A percentile compares a stretch with the other conserved stretches of the same genome.
Evolutionary conservation across 2,888 invertebrate genomes (phyloP).

Genomic region (Drosophila nigricruria): DNA sequence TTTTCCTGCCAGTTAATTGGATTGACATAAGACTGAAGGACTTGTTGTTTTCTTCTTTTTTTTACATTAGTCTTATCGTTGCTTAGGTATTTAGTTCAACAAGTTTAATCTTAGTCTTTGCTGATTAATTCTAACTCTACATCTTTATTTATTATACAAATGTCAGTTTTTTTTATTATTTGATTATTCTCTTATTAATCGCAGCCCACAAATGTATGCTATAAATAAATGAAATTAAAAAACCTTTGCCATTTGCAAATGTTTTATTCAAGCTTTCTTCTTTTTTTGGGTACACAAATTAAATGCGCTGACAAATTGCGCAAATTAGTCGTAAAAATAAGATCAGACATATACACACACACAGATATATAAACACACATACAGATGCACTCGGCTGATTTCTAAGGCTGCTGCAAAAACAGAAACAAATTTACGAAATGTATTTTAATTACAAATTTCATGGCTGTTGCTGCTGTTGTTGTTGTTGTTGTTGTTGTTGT

Average conservation of each 20-base stretch:
- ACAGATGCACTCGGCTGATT: conserved; percentile 7
- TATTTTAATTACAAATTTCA: conserved; percentile 70
- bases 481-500: conserved; percentile 6
- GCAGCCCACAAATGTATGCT: conserved; percentile 19
- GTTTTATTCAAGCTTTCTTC: conserved; percentile 7
- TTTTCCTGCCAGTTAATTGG: conserved; percentile 28
- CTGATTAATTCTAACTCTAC: too few species aligned
- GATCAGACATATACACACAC: conserved; percentile 1
- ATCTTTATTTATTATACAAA: too few species aligned
- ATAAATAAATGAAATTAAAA: conserved; percentile 14
- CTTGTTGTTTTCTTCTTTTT: background rate
- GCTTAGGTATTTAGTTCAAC: background rate
- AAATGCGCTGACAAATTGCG: conserved; percentile 61
- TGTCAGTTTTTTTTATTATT: too few species aligned
- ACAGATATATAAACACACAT: conserved; percentile 4
- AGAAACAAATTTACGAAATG: conserved; percentile 69
- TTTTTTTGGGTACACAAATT: conserved; percentile 31
- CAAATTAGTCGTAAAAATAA: conserved; percentile 60
- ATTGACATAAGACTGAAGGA: conserved; percentile 23
- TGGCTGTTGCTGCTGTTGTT: conserved; percentile 20
- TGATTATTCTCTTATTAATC: background rate
- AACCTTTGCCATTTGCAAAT: background rate
- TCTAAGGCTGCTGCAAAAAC: conserved; percentile 22
- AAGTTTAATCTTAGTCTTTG: background rate
- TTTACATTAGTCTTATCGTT: background rate